Percentiles rank a stretch among this genome's conserved stretches.
Conservation (phyloP, 2,888 invertebrate genomes). For the Phyllotreta striolata region DNA sequence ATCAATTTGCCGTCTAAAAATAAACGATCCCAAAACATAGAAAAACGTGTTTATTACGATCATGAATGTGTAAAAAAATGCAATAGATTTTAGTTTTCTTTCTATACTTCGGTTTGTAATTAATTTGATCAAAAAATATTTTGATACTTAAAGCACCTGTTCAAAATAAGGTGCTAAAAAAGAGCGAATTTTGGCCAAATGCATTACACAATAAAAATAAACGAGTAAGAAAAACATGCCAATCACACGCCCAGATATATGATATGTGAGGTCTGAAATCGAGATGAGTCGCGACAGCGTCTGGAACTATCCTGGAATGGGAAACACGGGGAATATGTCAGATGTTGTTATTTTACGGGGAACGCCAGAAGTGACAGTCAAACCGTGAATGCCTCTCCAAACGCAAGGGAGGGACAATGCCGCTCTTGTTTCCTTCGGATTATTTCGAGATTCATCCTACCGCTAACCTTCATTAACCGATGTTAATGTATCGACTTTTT, state of each 20-base stretch:
- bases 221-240: slow-evolving; percentile 47
- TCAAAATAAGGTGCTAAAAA: too few species aligned
- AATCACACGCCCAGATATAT: slow-evolving; percentile 57
- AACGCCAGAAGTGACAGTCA: slow-evolving; percentile 57
- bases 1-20: background rate
- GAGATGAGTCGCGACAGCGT: slow-evolving; percentile 61
- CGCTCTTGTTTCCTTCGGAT: slow-evolving; percentile 38
- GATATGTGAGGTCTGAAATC: slow-evolving; percentile 56
- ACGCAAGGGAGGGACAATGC: slow-evolving; percentile 49
- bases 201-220: slow-evolving; percentile 28
- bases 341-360: slow-evolving; percentile 57
- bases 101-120: too few species aligned
- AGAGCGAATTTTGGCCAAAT: too few species aligned
- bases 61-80: too few species aligned
- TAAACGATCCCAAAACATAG: background rate
- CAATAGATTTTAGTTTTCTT: too few species aligned
- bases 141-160: too few species aligned
- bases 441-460: slow-evolving; percentile 38
- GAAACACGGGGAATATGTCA: slow-evolving; percentile 60
- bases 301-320: slow-evolving; percentile 58
- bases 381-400: slow-evolving; percentile 50
- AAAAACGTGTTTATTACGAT: background rate
- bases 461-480: slow-evolving; percentile 29
- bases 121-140: too few species aligned
- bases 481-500: slow-evolving; percentile 21